Conservation (phyloP, 2,113 vertebrate genomes). For the Rattus norvegicus region GRCr8 NC_086022.1:44214501-44215000, state of each 20-base stretch:
- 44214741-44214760: neutral
- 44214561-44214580: slow-evolving; percentile 44
- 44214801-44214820: no score
- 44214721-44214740: neutral
- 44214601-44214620: neutral
- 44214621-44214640: slow-evolving; percentile 28
- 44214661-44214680: neutral
- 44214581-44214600: slow-evolving; percentile 75
- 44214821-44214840: no score
- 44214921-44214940: no score
- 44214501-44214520: slow-evolving; percentile 83
- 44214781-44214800: no score
- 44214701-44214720: slow-evolving; percentile 1
- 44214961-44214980: no score
- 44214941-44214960: no score
- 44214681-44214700: neutral
- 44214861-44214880: no score
- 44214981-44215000: no score
- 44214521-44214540: slow-evolving; percentile 78
- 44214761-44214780: no score
- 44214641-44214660: slow-evolving; percentile 12
- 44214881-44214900: no score
- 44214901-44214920: no score
- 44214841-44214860: no score
- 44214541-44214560: slow-evolving; percentile 75